Conservation (phyloP, 2,888 invertebrate genomes). For the Dicyrtomina minuta region DNA sequence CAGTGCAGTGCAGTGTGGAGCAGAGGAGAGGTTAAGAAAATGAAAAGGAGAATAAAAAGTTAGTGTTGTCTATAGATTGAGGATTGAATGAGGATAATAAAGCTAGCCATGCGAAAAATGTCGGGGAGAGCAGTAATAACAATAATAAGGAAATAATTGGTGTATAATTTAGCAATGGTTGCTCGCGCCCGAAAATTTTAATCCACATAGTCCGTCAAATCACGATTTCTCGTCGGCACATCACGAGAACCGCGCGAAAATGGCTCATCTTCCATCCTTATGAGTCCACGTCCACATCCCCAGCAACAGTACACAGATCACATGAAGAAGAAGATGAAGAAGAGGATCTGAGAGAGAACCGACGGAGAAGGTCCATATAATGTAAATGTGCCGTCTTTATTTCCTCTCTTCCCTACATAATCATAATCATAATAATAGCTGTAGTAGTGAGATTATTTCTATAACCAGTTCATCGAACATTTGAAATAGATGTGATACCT, state of each 20-base stretch:
- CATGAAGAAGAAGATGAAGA: slow-evolving; percentile 22
- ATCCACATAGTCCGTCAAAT: slow-evolving; percentile 53
- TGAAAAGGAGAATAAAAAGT: slow-evolving; percentile 17
- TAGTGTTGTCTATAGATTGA: slow-evolving; percentile 15
- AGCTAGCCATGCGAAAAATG: slow-evolving; percentile 50
- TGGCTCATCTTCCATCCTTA: not conserved
- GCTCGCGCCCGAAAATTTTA: slow-evolving; percentile 53
- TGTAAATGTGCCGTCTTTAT: no score
- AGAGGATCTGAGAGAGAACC: not conserved
- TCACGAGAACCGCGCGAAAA: slow-evolving; percentile 45
- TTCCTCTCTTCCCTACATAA: no score
- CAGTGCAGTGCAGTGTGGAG: no score
- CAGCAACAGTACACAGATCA: slow-evolving; percentile 29
- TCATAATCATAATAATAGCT: no score
- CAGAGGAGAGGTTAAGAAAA: not conserved
- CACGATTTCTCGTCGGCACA: slow-evolving; percentile 53
- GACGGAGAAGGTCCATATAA: not conserved
- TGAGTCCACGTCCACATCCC: no score
- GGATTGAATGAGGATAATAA: slow-evolving; percentile 39
- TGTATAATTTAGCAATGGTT: slow-evolving; percentile 54
- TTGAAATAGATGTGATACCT: no score
- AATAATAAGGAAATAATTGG: slow-evolving; percentile 53
- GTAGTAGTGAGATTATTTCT: no score
- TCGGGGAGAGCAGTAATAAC: slow-evolving; percentile 51
- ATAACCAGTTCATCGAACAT: no score